Conservation (phyloP, 2,888 invertebrate genomes). For the Epirrita christyi region DNA sequence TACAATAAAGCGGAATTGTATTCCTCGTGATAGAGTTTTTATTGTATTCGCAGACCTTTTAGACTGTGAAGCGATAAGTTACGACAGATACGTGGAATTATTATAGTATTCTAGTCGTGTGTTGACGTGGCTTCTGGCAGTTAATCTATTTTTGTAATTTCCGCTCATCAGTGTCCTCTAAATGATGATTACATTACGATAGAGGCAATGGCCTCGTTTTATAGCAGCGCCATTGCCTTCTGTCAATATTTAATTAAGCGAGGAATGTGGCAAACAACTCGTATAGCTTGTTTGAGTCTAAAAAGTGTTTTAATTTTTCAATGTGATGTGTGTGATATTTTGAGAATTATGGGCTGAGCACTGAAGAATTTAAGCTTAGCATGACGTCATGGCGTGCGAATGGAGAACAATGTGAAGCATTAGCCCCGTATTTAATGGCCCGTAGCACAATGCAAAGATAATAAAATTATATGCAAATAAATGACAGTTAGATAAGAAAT, state of each 20-base stretch:
- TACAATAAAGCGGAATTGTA: constrained; percentile 41
- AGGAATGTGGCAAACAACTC: constrained; percentile 52
- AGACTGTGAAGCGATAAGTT: constrained; percentile 20
- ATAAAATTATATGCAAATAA: constrained; percentile 57
- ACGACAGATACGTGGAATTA: constrained; percentile 8
- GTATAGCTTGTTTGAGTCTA: constrained; percentile 43
- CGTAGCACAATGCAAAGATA: constrained; percentile 59
- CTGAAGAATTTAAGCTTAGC: constrained; percentile 16
- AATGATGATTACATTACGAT: constrained; percentile 46
- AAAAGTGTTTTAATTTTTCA: constrained; percentile 48
- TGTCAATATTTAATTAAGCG: constrained; percentile 62
- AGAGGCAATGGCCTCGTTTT: constrained; percentile 61
- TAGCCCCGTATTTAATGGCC: constrained; percentile 58
- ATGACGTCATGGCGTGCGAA: constrained; percentile 64
- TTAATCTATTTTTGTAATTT: constrained; percentile 55
- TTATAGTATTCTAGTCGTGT: constrained; percentile 22
- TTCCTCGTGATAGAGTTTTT: constrained; percentile 42
- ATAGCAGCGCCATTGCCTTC: constrained; percentile 42
- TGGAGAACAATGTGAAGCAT: constrained; percentile 57
- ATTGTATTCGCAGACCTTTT: constrained; percentile 43
- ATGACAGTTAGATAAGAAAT: constrained; percentile 50
- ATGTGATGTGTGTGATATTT: constrained; percentile 41
- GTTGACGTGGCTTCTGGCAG: constrained; percentile 32
- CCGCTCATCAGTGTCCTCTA: constrained; percentile 53
- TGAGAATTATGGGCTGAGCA: constrained; percentile 44